phyloP scores from a whole-genome alignment of 2,888 invertebrate species.

The Hoplodrina ambigua region DNA sequence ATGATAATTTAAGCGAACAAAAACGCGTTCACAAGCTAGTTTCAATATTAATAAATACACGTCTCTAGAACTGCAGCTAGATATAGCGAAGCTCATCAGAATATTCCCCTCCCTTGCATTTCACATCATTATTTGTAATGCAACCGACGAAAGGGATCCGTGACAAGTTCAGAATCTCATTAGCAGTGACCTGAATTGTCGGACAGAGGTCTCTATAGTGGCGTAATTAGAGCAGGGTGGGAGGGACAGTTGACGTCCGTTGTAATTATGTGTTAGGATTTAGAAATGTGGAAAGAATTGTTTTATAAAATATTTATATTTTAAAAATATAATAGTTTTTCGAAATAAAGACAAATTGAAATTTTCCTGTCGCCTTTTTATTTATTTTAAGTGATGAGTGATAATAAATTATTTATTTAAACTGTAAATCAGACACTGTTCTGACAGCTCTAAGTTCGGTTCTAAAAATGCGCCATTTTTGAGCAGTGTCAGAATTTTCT shows the following conservation, averaged over 20 bases:
- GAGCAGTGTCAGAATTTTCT: too few species aligned
- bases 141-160: constrained; percentile 32
- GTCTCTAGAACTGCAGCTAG: not conserved
- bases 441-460: too few species aligned
- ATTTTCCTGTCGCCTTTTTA: too few species aligned
- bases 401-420: too few species aligned
- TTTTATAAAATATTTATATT: not conserved
- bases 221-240: constrained; percentile 52
- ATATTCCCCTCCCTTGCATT: not conserved
- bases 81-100: not conserved
- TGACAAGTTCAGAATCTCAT: constrained; percentile 62
- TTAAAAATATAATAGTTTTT: too few species aligned
- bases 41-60: too few species aligned
- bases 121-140: constrained; percentile 27
- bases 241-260: constrained; percentile 22
- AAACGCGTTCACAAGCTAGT: too few species aligned
- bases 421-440: too few species aligned
- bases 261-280: constrained; percentile 23
- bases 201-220: constrained; percentile 43
- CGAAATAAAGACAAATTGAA: too few species aligned
- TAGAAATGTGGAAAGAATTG: constrained; percentile 20
- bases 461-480: too few species aligned
- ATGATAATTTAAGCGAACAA: too few species aligned
- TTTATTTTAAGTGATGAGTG: too few species aligned
- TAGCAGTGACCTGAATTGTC: constrained; percentile 62